phyloP scores from a whole-genome alignment of 2,797 vertebrate genomes.

The Heterohyrax brucei region DNA sequence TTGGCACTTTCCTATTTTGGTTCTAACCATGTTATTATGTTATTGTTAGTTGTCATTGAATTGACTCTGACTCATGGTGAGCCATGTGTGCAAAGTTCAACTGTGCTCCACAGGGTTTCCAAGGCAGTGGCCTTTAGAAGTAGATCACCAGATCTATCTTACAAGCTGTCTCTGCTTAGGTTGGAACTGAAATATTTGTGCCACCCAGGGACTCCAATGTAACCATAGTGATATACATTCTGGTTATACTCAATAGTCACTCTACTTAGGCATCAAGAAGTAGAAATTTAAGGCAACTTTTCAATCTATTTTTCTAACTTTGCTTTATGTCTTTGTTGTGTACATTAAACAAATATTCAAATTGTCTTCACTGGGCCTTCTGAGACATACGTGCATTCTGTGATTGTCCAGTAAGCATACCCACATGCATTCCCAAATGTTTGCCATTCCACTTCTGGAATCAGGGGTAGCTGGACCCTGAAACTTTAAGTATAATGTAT shows the following conservation, averaged over 20 bases:
- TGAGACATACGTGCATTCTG: background rate
- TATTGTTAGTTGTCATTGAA: too few relatives aligned
- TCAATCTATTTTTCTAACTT: background rate
- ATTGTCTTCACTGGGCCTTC: background rate
- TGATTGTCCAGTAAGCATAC: background rate
- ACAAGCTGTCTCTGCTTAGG: too few relatives aligned
- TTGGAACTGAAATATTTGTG: too few relatives aligned
- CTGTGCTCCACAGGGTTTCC: too few relatives aligned
- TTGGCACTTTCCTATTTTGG: background rate
- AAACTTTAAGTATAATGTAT: constrained; percentile 58
- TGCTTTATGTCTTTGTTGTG: background rate
- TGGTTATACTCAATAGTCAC: background rate
- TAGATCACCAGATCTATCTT: too few relatives aligned
- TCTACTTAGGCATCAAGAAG: background rate
- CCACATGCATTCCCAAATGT: background rate
- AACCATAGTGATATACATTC: background rate
- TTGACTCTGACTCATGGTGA: too few relatives aligned
- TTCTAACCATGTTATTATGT: background rate
- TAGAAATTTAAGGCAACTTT: background rate
- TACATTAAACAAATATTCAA: background rate
- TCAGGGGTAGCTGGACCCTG: constrained; percentile 56
- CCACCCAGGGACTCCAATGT: too few relatives aligned
- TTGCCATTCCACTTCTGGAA: constrained; percentile 47
- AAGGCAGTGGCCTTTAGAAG: too few relatives aligned
- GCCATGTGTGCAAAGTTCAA: too few relatives aligned